Percentiles rank a stretch among this genome's conserved stretches.
phyloP scores from a whole-genome alignment of 2,797 vertebrate genomes.

The Mus minutoides region DNA sequence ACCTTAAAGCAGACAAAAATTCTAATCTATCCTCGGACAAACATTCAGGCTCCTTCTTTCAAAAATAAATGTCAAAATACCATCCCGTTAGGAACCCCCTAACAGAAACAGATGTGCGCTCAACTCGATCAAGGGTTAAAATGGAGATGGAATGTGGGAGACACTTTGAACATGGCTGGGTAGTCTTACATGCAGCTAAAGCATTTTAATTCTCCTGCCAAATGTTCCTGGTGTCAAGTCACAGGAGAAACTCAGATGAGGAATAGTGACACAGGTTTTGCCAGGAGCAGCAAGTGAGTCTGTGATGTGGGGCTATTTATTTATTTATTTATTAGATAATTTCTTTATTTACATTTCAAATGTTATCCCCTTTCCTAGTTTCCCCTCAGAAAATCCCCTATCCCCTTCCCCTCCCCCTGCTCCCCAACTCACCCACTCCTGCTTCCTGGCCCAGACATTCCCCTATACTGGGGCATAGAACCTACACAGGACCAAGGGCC shows the following conservation, averaged over 20 bases:
- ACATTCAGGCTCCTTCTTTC: background rate
- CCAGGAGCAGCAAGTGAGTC: background rate
- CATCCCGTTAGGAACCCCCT: conserved; percentile 35
- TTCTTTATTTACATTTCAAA: too few species aligned
- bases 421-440: too few species aligned
- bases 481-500: too few species aligned
- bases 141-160: conserved; percentile 18
- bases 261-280: background rate
- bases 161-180: background rate
- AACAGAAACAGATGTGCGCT: conserved; percentile 35
- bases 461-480: too few species aligned
- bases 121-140: conserved; percentile 60
- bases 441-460: too few species aligned
- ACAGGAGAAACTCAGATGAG: conserved; percentile 19
- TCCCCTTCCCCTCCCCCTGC: too few species aligned
- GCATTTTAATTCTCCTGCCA: conserved; percentile 60
- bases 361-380: too few species aligned
- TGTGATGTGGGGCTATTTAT: background rate
- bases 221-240: conserved; percentile 41
- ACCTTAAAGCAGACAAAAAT: conserved; percentile 47
- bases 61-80: conserved; percentile 50
- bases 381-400: too few species aligned
- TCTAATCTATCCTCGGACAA: background rate
- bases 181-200: conserved; percentile 20
- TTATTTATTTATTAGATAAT: too few species aligned